Evolutionary conservation across 2,113 vertebrate genomes (phyloP).

Genomic region (Labeo catla): DNA sequence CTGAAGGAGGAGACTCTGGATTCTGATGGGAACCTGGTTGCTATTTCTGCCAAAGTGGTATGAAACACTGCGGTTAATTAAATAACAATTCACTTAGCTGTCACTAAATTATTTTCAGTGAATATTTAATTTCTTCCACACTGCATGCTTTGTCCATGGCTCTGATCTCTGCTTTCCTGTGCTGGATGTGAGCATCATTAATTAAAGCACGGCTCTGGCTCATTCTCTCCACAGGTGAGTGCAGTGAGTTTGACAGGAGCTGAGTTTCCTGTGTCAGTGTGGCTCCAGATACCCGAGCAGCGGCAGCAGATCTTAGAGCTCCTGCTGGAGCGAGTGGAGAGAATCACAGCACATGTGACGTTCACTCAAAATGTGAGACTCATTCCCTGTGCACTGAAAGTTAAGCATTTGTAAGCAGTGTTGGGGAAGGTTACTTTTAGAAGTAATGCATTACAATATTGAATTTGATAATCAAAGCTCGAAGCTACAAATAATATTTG

Average conservation of each 20-base stretch:
- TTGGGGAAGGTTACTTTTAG: no score
- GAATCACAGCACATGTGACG: conserved; percentile 80
- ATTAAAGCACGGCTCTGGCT: neutral
- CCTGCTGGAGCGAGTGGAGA: conserved; percentile 86
- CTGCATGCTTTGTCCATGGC: neutral
- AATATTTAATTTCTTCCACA: neutral
- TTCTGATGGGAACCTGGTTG: conserved; percentile 66
- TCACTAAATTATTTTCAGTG: neutral
- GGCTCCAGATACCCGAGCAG: conserved; percentile 72
- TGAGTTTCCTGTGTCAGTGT: conserved; percentile 83
- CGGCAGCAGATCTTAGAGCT: conserved; percentile 73
- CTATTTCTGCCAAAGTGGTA: conserved; percentile 88
- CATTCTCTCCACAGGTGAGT: conserved; percentile 77
- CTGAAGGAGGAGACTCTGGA: conserved; percentile 77
- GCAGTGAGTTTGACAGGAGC: conserved; percentile 70
- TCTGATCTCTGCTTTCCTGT: neutral
- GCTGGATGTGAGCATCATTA: neutral
- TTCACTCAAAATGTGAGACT: conserved; percentile 82
- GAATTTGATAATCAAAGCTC: no score
- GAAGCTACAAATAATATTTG: no score
- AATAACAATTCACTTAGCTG: neutral
- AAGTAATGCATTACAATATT: no score
- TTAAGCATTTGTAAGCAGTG: neutral
- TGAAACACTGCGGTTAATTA: conserved; percentile 23
- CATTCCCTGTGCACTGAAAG: neutral